Percentiles rank a stretch among this genome's conserved stretches.
These are phyloP conservation scores for Sarcophaga bullata DNA, from an alignment of 1,140 invertebrate genomes.

Conservation along the genomic window DNA sequence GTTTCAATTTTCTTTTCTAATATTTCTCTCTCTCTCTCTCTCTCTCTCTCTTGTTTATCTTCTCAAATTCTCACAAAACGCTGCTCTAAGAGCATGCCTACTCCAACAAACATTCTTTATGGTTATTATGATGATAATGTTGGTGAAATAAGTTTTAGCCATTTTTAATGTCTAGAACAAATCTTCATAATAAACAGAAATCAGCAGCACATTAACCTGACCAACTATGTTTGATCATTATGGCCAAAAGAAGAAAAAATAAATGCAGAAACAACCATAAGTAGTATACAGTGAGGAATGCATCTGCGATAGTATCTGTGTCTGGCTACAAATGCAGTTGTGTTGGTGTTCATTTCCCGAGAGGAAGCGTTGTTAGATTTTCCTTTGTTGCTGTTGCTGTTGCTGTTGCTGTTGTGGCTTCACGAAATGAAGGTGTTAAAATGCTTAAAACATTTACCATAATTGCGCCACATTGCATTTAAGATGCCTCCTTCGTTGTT, in stretches of 20 bases:
- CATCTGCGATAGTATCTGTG: neutral
- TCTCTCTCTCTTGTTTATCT: neutral
- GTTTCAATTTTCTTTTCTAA: neutral
- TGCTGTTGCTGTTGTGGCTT: neutral
- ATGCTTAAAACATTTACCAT: conserved; percentile 16
- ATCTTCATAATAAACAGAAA: conserved; percentile 18
- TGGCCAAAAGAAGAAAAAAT: neutral
- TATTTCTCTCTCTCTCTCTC: neutral
- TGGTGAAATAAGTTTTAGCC: neutral
- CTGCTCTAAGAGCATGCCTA: too few species aligned
- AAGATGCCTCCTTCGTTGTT: neutral
- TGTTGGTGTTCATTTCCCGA: neutral
- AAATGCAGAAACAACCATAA: neutral
- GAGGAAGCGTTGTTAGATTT: conserved; percentile 11
- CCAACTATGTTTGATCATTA: neutral
- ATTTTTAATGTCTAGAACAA: conserved; percentile 2
- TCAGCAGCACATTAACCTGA: neutral
- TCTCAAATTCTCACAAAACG: too few species aligned
- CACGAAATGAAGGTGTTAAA: conserved; percentile 2
- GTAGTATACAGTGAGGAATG: neutral
- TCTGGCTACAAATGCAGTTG: neutral
- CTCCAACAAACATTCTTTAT: too few species aligned
- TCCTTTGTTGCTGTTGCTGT: too few species aligned
- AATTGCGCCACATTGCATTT: neutral
- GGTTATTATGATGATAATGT: neutral